phyloP scores from a whole-genome alignment of 1,140 invertebrate species.

The Chymomyza costata region DNA sequence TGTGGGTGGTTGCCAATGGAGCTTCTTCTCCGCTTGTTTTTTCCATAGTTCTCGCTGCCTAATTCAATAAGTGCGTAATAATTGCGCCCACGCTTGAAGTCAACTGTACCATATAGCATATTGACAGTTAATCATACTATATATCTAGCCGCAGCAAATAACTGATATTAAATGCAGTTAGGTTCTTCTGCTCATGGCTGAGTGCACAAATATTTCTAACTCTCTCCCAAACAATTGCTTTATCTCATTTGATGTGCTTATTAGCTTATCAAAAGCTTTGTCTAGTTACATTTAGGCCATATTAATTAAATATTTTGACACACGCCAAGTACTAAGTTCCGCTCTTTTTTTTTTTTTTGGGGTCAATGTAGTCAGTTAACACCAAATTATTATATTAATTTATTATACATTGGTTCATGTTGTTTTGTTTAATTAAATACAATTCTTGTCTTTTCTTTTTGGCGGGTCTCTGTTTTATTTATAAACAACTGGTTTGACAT shows the following conservation, averaged over 20 bases:
- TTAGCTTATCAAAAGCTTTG: neutral
- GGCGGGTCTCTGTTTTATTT: no score
- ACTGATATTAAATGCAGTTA: no score
- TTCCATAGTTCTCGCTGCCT: slow-evolving; percentile 1
- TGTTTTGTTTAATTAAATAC: slow-evolving; percentile 23
- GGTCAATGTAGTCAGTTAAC: slow-evolving; percentile 23
- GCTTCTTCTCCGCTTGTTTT: neutral
- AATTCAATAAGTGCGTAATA: slow-evolving; percentile 62
- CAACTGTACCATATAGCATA: neutral
- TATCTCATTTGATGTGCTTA: no score
- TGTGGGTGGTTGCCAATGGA: slow-evolving; percentile 14
- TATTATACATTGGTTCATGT: slow-evolving; percentile 18
- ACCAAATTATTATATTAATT: no score
- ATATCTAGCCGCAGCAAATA: neutral
- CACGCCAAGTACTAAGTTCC: slow-evolving; percentile 12
- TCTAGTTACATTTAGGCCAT: no score
- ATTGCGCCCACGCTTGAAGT: slow-evolving; percentile 29
- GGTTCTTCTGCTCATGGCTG: no score
- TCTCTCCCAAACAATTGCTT: no score
- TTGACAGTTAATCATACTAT: slow-evolving; percentile 45
- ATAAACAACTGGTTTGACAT: no score
- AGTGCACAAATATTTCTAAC: no score
- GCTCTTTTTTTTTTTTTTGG: slow-evolving; percentile 8
- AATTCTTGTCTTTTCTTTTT: no score
- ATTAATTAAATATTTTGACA: slow-evolving; percentile 32